Percentiles rank a stretch among this genome's conserved stretches.
Evolutionary conservation across 2,797 vertebrate genomes (phyloP).

Genomic region (Eutrigla gurnardus): DNA sequence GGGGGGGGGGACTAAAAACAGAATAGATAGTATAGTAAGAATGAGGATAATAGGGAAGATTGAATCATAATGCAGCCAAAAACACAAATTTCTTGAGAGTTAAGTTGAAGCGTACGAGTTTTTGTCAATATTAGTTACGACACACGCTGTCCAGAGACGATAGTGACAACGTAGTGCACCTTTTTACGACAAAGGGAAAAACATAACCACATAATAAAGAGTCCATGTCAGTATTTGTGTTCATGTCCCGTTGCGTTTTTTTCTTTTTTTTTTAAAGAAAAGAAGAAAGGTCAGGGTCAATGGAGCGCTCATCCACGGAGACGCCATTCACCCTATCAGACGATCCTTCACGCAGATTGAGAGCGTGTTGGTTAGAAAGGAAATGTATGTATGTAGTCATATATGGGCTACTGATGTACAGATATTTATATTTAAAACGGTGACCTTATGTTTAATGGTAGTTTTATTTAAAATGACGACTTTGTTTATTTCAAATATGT

Average conservation of each 20-base stretch:
- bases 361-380: background rate
- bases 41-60: background rate
- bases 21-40: slow-evolving; percentile 9
- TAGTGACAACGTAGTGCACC: background rate
- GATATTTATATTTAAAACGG: no score
- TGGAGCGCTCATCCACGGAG: background rate
- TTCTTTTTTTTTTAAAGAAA: no score
- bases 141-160: background rate
- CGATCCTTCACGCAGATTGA: background rate
- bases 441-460: no score
- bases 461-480: no score
- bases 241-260: no score
- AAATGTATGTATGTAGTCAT: background rate
- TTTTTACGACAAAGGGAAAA: no score
- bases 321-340: background rate
- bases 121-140: no score
- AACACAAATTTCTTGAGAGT: background rate
- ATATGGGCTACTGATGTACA: no score
- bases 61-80: background rate
- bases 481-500: no score
- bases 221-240: no score
- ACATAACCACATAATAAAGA: no score
- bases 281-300: no score
- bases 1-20: slow-evolving; percentile 25
- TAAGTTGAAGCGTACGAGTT: background rate